Percentiles rank a stretch among this genome's conserved stretches.
These are phyloP conservation scores for Agrypnus murinus DNA, from an alignment of 2,888 invertebrate genomes.

Conservation along the genomic window DNA sequence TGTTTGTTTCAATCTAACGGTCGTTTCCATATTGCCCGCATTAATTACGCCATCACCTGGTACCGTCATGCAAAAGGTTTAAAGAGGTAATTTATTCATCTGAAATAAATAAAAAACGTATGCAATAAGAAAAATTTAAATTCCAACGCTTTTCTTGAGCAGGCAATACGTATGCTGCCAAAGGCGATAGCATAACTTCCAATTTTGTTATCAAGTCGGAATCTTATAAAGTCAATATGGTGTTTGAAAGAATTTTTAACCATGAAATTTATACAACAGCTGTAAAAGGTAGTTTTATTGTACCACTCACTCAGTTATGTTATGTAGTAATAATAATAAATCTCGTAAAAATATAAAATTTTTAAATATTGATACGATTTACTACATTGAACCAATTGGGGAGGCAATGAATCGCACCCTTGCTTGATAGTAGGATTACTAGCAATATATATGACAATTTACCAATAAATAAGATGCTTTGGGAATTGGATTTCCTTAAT, in stretches of 20 bases:
- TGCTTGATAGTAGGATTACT: too few relatives aligned
- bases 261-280: constrained; percentile 46
- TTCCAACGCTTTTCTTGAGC: constrained; percentile 6
- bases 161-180: constrained; percentile 13
- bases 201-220: background rate
- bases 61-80: constrained; percentile 49
- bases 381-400: too few relatives aligned
- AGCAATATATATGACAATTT: too few relatives aligned
- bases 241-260: constrained; percentile 12
- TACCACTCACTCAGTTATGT: too few relatives aligned
- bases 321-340: too few relatives aligned
- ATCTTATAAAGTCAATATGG: background rate
- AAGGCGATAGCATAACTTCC: background rate
- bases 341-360: too few relatives aligned
- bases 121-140: constrained; percentile 8
- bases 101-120: background rate
- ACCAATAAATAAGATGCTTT: too few relatives aligned
- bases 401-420: too few relatives aligned
- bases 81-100: background rate
- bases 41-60: constrained; percentile 53
- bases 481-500: too few relatives aligned
- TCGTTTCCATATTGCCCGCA: constrained; percentile 51
- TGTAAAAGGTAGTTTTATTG: background rate
- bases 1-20: constrained; percentile 36
- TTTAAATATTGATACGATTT: too few relatives aligned